Base-by-base conservation (phyloP, 2,113 vertebrate species). In the Mus pahari region DNA sequence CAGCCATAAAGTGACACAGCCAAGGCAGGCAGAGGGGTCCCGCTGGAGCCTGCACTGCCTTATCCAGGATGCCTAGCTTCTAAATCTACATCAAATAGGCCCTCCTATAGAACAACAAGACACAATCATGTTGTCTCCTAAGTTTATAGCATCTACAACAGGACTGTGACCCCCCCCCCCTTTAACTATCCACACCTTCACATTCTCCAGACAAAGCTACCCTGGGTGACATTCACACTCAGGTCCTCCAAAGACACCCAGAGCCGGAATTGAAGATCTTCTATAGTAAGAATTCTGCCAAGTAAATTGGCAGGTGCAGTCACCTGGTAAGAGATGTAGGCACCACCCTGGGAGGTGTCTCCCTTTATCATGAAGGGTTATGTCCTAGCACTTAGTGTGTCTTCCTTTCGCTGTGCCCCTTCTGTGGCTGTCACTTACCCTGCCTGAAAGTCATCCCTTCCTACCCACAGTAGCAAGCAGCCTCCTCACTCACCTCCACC, bases 401-500 rank as follows among this genome's bases (percentile, higher is more conserved):
- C 88, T 82, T 71, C 17, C 12, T 7, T 50, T 17, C 20, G 14
- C 39, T 66, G 60, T 9, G 28, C 45, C 62, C 31, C 39, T 48
- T 70, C 53, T 26, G 71, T 42, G 6, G 42, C 45, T 16, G 48
- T 48, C 16, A 0, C 19, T 60, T 9, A 0, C n/a, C n/a, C 36
- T 14, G 36, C 31, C 39, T 24, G 58, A n/a, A 20, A 26, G 8
- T 9, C 48, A 26, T 6, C 58, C 22, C 7, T 19, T 64, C 62
- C 64, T 64, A 48, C 28, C 45, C 28, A 48, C 3, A 36, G 6
- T 16, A 5, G 36, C 24, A 31, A 78, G 33, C 24, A 28, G 22
- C 26, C 42, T 36, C 78, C 5, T 17, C 1, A 7, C 70, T 17
- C 3, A 0, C 60, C 50, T 33, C 62, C 22, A 12, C 24, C 94